A percentile compares a stretch with the other conserved stretches of the same genome.
These are phyloP conservation scores for Adelognathus sp. DNA, from an alignment of 2,888 invertebrate species.

Conservation along the genomic window DNA sequence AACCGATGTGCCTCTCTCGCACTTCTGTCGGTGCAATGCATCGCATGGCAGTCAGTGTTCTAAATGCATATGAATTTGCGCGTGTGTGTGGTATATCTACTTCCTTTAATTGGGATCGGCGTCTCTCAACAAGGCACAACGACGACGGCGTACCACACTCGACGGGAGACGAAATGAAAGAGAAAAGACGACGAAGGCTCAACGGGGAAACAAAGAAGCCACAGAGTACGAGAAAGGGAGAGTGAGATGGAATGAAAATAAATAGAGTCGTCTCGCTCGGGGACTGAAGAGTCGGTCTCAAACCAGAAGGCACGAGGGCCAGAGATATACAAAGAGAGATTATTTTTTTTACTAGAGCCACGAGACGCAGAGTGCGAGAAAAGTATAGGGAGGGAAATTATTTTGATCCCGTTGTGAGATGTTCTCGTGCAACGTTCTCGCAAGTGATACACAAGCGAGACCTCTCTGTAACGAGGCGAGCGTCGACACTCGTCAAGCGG, in stretches of 20 bases:
- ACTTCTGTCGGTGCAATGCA: not conserved
- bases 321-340: not conserved
- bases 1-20: slow-evolving; percentile 6
- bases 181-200: slow-evolving; percentile 37
- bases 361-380: not conserved
- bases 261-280: slow-evolving; percentile 18
- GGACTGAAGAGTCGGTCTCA: not conserved
- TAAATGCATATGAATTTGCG: no score
- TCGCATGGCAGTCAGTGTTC: no score
- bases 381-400: slow-evolving; percentile 5
- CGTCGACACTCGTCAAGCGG: not conserved
- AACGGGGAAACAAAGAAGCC: slow-evolving; percentile 19
- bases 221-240: not conserved
- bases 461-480: not conserved
- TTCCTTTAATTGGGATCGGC: slow-evolving; percentile 76
- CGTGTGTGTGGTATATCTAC: slow-evolving; percentile 65
- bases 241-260: slow-evolving; percentile 31
- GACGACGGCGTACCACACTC: slow-evolving; percentile 65
- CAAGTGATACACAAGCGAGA: not conserved
- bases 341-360: no score
- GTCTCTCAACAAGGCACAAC: slow-evolving; percentile 52
- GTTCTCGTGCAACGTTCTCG: slow-evolving; percentile 15
- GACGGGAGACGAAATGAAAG: slow-evolving; percentile 75
- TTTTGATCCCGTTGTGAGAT: slow-evolving; percentile 30
- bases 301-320: not conserved